Evolutionary conservation across 2,113 vertebrate genomes (phyloP), one percentile per base, ranked within the genome.

Genomic region (Hippocampus abdominalis): DNA sequence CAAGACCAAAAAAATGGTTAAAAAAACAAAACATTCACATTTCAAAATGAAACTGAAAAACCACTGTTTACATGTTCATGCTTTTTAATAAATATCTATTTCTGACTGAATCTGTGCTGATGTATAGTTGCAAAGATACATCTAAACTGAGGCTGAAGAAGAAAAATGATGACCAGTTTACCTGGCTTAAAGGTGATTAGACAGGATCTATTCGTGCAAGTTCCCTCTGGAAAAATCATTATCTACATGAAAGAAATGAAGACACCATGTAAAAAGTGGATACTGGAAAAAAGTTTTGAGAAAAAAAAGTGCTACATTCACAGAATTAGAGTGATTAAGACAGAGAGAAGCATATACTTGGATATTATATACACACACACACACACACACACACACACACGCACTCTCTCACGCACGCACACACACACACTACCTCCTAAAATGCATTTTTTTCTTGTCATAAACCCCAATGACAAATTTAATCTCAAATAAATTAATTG

Each of bases 201-300:
- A 86, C 97, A 99, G 83, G 96, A 96, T 88, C 97, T 94, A 82
- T 99, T 98, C 63, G 97, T 99, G 77, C 97, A 98, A 0, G 97
- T 99, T 82, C 97, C 97, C 81, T 99, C 97, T 71, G 97, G 97
- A 88, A 99, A 99, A 88, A 99, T 99, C 96, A 99, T 98, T 76
- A 98, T 96, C 97, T 99, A 87, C 18, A 85, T 82, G 67, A 80
- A 81, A 81, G 68, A 84, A 61, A 71, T 48, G 8, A 72, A 51
- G 23, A 69, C 9, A 69, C 3, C 10, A 62, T 25, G 32, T 67
- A 21, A 21, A 20, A 65, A 46, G 16, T 11, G 5, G 13, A 10
- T 23, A 56, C 1, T 8, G 8, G 11, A 42, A 42, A 42, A 42
- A 42, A 2, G 32, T 36, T 36, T 36, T 6, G 32, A 36, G 32